Conservation (phyloP, 2,797 vertebrate species). For the Galago senegalensis region DNA sequence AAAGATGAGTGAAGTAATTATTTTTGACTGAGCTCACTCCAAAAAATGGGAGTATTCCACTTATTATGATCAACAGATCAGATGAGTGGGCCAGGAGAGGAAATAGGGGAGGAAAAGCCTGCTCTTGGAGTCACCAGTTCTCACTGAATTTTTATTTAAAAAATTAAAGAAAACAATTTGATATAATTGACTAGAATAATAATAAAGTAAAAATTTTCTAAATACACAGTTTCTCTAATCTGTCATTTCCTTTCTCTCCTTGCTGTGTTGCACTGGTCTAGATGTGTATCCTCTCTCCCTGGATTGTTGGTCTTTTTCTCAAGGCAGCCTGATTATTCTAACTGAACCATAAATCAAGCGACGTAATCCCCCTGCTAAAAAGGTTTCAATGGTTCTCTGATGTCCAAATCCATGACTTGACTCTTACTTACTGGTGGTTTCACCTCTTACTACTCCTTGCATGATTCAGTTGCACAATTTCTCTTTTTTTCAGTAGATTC, state of each 20-base stretch:
- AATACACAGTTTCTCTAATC: background rate
- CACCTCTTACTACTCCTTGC: background rate
- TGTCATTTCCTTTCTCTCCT: background rate
- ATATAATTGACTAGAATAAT: background rate
- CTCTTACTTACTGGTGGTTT: background rate
- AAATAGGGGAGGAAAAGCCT: conserved; percentile 1
- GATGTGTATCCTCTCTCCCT: conserved; percentile 21
- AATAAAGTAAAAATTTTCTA: conserved; percentile 26
- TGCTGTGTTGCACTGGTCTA: background rate
- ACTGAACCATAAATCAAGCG: conserved; percentile 7
- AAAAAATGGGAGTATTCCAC: background rate
- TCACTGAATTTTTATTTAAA: conserved; percentile 22
- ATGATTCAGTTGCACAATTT: background rate
- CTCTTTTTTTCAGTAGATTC: background rate
- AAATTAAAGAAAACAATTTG: background rate
- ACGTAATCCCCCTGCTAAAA: background rate
- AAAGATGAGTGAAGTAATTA: conserved; percentile 41
- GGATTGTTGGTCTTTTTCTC: background rate
- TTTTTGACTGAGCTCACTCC: background rate
- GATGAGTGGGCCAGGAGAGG: background rate
- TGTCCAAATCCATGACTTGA: conserved; percentile 34
- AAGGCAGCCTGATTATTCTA: background rate
- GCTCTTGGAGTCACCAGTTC: background rate
- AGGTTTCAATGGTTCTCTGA: background rate
- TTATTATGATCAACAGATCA: conserved; percentile 27